Base-by-base conservation (phyloP, 2,113 vertebrate species). In the Pollimyrus isidori region DNA sequence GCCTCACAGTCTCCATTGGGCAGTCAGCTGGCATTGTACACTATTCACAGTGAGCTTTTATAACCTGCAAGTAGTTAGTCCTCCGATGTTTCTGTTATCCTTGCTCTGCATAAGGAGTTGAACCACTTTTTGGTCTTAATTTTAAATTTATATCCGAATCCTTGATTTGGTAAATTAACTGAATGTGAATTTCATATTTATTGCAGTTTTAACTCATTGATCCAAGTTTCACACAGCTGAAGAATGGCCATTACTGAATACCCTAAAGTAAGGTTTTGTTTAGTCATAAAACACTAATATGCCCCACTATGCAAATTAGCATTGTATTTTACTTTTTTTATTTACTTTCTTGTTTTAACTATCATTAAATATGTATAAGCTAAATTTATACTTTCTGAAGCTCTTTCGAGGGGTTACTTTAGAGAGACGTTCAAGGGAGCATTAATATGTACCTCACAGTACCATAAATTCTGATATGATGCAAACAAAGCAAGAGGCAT, bases 51-150 rank as follows among this genome's bases (percentile, higher is more conserved):
- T 15, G 30, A 23, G 30, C n/a, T 80, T 80, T 83, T 23, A 45
- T 48, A 19, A 83, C 73, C 76, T 49, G 48, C 69, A 83, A 73
- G 65, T 52, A 35, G 11, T 23, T 13, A 48, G 21, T 88, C 87
- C 62, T 42, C 15, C 17, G 45, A 46, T 7, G 30, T 15, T 56
- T 23, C 42, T 11, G 9, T 69, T 23, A 53, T 39, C 21, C 87
- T 80, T 13, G 17, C 42, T 35, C 23, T 50, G 45, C 35, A 86
- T 23, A 42, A 23, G 23, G 42, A 48, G 26, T 62, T 19, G 17
- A 73, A 45, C 42, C 48, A 42, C 62, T 26, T 88, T 80, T 65
- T 84, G 87, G 87, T 73, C 89, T 88, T 86, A 90, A 90, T 90
- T 65, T 90, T 46, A 42, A 58, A 80, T 76, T 46, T 76, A 42